Percentiles rank a stretch among this genome's conserved stretches.
phyloP scores from a whole-genome alignment of 2,113 vertebrate species.

The Prionailurus viverrinus region DNA sequence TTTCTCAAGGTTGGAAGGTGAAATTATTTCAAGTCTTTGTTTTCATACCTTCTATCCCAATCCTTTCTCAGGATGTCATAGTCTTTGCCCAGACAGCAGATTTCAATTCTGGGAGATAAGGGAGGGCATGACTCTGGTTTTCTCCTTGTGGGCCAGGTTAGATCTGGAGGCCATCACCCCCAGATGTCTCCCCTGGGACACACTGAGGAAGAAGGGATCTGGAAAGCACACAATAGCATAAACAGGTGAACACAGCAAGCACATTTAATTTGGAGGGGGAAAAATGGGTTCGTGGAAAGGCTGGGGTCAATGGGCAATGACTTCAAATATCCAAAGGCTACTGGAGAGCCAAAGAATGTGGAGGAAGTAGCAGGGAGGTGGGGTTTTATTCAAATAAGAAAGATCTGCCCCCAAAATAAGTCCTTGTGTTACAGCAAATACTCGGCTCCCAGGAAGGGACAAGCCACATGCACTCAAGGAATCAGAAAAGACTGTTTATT shows the following conservation, averaged over 20 bases:
- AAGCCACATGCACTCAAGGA: too few relatives aligned
- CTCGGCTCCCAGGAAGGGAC: neutral
- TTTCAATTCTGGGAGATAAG: neutral
- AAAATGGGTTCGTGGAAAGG: neutral
- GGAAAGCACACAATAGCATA: neutral
- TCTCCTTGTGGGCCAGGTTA: neutral
- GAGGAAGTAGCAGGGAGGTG: neutral
- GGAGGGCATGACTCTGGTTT: neutral
- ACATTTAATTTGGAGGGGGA: neutral
- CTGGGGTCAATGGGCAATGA: too few relatives aligned
- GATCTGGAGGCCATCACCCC: neutral
- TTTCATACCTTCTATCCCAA: neutral
- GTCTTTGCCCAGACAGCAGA: neutral
- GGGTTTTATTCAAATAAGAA: neutral
- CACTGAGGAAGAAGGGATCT: neutral
- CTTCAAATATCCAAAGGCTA: neutral
- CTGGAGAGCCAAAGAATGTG: neutral
- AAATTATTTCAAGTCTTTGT: neutral
- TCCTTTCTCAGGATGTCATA: neutral
- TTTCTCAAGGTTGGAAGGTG: neutral
- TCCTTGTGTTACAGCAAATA: neutral
- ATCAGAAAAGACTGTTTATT: too few relatives aligned
- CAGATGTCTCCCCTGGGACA: neutral
- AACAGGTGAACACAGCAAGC: neutral
- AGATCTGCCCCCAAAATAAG: neutral